Conservation (phyloP, 2,797 vertebrate species). For the Enteromius afrohamiltoni region DNA sequence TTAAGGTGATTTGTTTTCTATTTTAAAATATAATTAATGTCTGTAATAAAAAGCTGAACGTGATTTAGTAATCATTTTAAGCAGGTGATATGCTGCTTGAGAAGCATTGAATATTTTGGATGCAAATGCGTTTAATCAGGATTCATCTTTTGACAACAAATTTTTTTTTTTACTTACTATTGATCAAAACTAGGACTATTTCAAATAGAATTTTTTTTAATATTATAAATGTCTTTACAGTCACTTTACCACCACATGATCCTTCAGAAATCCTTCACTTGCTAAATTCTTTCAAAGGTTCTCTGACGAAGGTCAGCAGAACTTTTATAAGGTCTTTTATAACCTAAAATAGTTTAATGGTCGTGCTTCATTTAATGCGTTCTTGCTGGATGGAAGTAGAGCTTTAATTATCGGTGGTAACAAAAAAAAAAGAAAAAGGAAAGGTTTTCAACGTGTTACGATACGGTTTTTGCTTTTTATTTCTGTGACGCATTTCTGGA, state of each 20-base stretch:
- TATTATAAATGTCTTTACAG: neutral
- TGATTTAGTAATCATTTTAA: neutral
- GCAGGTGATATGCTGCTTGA: no score
- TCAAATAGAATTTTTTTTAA: no score
- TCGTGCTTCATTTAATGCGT: neutral
- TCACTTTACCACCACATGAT: neutral
- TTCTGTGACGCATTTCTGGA: neutral
- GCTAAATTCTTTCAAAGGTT: no score
- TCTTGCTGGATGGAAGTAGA: neutral
- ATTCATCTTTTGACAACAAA: no score
- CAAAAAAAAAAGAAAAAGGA: neutral
- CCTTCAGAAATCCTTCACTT: neutral
- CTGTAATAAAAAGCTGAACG: neutral
- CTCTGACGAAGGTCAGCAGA: no score
- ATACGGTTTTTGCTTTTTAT: no score
- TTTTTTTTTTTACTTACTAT: no score
- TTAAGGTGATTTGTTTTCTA: neutral
- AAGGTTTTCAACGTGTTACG: neutral
- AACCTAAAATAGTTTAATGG: no score
- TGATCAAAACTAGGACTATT: no score
- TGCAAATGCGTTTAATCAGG: no score
- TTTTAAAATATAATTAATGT: neutral
- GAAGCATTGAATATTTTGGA: no score
- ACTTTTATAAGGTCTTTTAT: no score
- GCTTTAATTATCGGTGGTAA: neutral